Evolutionary conservation across 1,140 invertebrate species (phyloP).

Genomic region (Drosophila cardini): DNA sequence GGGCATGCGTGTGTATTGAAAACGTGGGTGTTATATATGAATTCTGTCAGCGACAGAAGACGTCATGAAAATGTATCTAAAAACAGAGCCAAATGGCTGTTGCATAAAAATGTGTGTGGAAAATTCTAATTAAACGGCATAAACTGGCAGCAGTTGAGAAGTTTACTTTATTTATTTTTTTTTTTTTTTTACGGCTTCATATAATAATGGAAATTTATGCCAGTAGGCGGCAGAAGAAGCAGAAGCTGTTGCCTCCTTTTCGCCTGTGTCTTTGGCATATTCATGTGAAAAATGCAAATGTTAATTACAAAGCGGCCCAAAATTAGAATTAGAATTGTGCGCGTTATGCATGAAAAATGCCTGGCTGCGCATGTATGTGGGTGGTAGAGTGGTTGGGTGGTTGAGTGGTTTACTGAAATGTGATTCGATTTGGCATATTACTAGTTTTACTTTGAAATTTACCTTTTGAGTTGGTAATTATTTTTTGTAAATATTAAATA

Average conservation of each 20-base stretch:
- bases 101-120: conserved; percentile 1
- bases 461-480: conserved; percentile 68
- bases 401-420: conserved; percentile 6
- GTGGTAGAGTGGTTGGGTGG: background rate
- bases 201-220: conserved; percentile 64
- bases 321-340: conserved; percentile 58
- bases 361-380: conserved; percentile 11
- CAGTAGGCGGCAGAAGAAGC: background rate
- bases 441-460: conserved; percentile 59
- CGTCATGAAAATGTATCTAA: conserved; percentile 33
- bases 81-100: conserved; percentile 21
- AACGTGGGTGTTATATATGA: conserved; percentile 7
- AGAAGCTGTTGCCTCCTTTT: conserved; percentile 13
- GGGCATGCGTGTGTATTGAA: background rate
- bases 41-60: conserved; percentile 17
- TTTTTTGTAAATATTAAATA: conserved; percentile 33
- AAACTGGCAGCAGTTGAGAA: conserved; percentile 15
- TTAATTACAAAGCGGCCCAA: conserved; percentile 67
- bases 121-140: conserved; percentile 53
- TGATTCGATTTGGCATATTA: conserved; percentile 8
- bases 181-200: conserved; percentile 2
- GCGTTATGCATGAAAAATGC: conserved; percentile 67
- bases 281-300: conserved; percentile 72
- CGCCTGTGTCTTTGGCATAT: conserved; percentile 15
- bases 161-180: no score